Evolutionary conservation across 2,797 vertebrate species (phyloP), one percentile per base, ranked within the genome.

Genomic region (Rhabdomys pumilio): DNA sequence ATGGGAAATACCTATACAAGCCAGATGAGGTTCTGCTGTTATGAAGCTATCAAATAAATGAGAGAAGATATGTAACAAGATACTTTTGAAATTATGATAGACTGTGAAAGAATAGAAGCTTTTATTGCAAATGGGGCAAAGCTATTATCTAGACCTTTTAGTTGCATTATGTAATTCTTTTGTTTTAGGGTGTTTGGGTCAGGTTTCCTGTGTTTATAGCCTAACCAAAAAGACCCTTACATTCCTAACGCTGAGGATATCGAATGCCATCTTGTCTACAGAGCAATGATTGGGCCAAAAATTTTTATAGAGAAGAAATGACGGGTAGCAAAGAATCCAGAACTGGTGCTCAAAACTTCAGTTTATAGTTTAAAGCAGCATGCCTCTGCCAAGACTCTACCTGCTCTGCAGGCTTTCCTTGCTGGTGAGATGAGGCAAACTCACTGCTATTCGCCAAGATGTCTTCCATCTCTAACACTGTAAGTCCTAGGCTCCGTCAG

Each of bases 81-180:
- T 57, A 44, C 4, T 65, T 92, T 20, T 6, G 24, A 38, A 67
- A 89, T 15, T 53, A 14, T 31, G 15, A 20, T 1, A 29, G 26
- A 6, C 61, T 90, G 67, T 38, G 13, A 77, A 11, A 93, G 85
- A 89, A 79, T 38, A 91, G 89, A 92, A 89, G 8, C 2, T 84
- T 93, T 31, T 72, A 7, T 63, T 90, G 72, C 29, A 82, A 41
- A 95, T 34, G 34, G 61, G 59, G 29, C 15, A 57, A 65, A 11
- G 55, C 38, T 87, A 3, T 91, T 57, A 79, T n/a, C 44, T 67
- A 38, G 67, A 80, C 55, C 34, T 75, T 67, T 31, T 31, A 29
- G 38, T 63, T 84, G 34, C 1, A 4, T 47, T 59, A 6, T 10
- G 29, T 89, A 63, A 75, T 81, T 41, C 90, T 76, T 90, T 50